Conservation (phyloP, 2,888 invertebrate species). For the Dicranocentrus wangi region DNA sequence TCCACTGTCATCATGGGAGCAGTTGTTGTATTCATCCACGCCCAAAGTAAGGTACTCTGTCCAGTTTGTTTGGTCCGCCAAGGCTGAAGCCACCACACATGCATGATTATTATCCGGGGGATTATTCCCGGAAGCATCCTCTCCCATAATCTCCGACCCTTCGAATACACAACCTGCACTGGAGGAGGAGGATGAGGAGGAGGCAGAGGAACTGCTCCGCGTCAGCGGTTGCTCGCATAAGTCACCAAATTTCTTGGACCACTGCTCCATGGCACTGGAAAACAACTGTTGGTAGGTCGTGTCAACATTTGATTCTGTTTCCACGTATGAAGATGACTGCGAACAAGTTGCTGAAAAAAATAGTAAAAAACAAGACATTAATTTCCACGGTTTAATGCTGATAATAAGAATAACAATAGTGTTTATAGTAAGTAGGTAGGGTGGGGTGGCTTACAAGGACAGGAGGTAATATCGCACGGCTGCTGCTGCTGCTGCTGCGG, state of each 20-base stretch:
- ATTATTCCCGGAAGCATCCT: constrained; percentile 42
- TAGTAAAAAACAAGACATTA: no score
- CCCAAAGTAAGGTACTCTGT: constrained; percentile 56
- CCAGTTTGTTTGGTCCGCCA: constrained; percentile 59
- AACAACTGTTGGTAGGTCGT: constrained; percentile 53
- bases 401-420: not conserved
- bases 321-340: constrained; percentile 51
- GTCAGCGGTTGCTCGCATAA: constrained; percentile 56
- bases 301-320: constrained; percentile 42
- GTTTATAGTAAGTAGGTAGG: no score
- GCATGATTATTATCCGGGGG: constrained; percentile 31
- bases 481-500: constrained; percentile 35
- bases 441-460: constrained; percentile 49
- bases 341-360: constrained; percentile 51
- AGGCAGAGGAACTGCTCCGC: constrained; percentile 57
- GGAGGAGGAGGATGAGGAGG: constrained; percentile 50
- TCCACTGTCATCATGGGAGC: constrained; percentile 63
- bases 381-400: not conserved
- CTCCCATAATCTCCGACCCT: constrained; percentile 57
- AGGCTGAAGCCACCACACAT: constrained; percentile 32
- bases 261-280: constrained; percentile 55
- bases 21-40: constrained; percentile 61
- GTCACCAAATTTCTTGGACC: constrained; percentile 11
- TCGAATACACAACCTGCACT: constrained; percentile 61
- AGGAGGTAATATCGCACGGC: constrained; percentile 23